phyloP scores from a whole-genome alignment of 2,797 vertebrate genomes.

The Sylvia borin region DNA sequence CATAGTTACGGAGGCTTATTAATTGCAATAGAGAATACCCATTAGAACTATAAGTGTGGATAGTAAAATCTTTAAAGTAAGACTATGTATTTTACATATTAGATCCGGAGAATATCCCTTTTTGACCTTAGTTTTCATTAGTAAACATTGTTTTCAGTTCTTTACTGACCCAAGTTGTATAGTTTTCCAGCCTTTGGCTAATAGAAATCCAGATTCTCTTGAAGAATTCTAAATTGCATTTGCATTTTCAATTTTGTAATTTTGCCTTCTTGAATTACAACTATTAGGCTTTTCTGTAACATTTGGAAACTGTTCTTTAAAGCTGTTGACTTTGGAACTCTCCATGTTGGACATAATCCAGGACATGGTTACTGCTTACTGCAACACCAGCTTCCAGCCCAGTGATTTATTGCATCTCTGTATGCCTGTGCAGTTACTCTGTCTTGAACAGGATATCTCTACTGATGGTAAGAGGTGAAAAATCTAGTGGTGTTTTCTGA shows the following conservation, averaged over 20 bases:
- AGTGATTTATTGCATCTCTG: neutral
- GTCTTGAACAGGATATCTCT: neutral
- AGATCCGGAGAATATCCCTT: neutral
- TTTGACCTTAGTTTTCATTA: neutral
- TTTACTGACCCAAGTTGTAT: neutral
- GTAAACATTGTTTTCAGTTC: neutral
- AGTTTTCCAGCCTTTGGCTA: neutral
- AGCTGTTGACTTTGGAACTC: constrained; percentile 24
- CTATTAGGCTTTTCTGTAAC: neutral
- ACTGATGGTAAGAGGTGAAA: neutral
- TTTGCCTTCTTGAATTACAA: neutral
- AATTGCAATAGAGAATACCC: neutral
- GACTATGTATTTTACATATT: neutral
- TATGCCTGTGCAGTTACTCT: neutral
- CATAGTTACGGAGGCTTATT: neutral
- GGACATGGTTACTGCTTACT: neutral
- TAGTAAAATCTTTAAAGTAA: neutral
- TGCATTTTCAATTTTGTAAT: neutral
- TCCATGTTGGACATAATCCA: neutral
- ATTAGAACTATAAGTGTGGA: neutral
- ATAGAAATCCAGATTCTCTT: neutral
- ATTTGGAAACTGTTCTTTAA: constrained; percentile 9
- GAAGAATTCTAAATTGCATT: neutral
- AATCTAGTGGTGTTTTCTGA: neutral
- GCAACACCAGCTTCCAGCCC: neutral